Conservation (phyloP, 2,113 vertebrate genomes). For the Potamarius usumacintae region DNA sequence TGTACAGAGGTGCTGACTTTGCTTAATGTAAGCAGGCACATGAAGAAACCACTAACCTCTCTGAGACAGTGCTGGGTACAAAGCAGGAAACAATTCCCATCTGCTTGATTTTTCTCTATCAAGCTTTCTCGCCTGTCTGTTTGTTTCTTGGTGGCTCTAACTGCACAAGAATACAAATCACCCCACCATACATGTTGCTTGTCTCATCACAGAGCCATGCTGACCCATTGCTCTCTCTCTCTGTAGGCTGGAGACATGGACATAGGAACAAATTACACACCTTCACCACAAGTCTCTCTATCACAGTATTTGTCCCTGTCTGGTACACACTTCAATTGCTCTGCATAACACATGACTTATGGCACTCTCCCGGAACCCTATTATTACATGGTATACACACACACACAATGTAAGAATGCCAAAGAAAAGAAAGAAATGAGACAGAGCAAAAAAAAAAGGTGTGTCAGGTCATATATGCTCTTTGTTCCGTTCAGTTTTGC, state of each 20-base stretch:
- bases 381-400: background rate
- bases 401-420: background rate
- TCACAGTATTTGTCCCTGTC: background rate
- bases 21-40: constrained; percentile 51
- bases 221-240: constrained; percentile 4
- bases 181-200: constrained; percentile 24
- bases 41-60: constrained; percentile 26
- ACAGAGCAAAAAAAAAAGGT: background rate
- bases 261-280: constrained; percentile 14
- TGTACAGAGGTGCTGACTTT: constrained; percentile 34
- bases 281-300: constrained; percentile 9
- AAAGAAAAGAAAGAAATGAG: background rate
- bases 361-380: background rate
- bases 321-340: background rate
- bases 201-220: constrained; percentile 11
- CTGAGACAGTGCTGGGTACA: constrained; percentile 21
- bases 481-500: constrained; percentile 16
- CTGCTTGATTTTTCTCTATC: constrained; percentile 37
- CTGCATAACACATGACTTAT: background rate
- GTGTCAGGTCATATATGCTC: background rate
- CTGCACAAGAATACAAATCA: constrained; percentile 12
- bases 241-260: background rate
- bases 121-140: background rate
- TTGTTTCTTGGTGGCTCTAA: constrained; percentile 4
- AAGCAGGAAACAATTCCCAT: constrained; percentile 18